Base-by-base conservation (phyloP, 1,140 invertebrate species). In the Eufriesea mexicana region DNA sequence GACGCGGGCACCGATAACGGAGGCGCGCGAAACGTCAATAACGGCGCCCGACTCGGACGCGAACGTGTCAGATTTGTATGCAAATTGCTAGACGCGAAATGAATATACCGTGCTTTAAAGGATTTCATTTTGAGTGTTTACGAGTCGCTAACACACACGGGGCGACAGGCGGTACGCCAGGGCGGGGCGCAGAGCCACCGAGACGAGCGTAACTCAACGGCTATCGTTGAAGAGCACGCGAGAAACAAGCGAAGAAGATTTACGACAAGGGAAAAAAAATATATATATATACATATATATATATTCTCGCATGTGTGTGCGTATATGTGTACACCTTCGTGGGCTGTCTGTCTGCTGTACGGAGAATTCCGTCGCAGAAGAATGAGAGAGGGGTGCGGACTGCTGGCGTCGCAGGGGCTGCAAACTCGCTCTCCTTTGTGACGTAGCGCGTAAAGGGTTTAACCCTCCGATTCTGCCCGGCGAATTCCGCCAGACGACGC, bases 341-440 rank as follows among this genome's bases (percentile, higher is more conserved):
- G 35, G 35, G 35, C 4, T 35, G 4, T 35, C 35, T 35, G 35
- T 35, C 35, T 35, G 35, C 35, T 4, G 35, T 35, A 35, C 35
- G 35, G 20, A 73, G 71, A 73, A 73, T 89, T 89, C 84, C 83
- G 78, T 86, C 81, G 51, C 83, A 55, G 76, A 84, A 79, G 83
- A 89, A 91, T 83, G 87, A 85, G 77, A 70, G 80, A 79, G 59
- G 79, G 71, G 59, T 42, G 59, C 59, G 64, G 70, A 66, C 67
- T 86, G 70, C 25, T 0, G 59, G 79, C 85, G 75, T 83, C 70
- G 82, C 57, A 87, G 87, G 86, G 83, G 88, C 71, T 83, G 81
- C 55, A 84, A 82, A 86, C 87, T 86, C 55, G 86, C 83, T 89
- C 86, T 86, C 79, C 88, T 92, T 92, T 91, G 91, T 90, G 89